Conservation (phyloP, 2,113 vertebrate genomes). For the Aldabrachelys gigantea region DNA sequence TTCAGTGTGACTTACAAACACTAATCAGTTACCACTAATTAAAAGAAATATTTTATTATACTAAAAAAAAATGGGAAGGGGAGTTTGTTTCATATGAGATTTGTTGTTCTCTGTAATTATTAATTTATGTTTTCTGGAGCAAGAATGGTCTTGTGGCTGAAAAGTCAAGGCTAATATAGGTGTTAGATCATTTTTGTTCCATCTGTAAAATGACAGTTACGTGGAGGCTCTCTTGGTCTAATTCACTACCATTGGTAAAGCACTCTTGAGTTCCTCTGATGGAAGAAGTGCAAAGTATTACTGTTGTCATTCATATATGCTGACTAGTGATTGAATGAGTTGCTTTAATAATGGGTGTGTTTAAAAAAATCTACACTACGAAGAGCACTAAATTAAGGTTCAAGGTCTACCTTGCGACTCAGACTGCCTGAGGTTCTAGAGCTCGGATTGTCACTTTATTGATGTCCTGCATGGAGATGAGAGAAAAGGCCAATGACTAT, state of each 20-base stretch:
- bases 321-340: neutral
- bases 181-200: neutral
- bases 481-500: neutral
- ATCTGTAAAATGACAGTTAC: neutral
- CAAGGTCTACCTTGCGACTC: neutral
- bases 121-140: neutral
- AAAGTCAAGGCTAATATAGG: neutral
- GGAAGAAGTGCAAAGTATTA: neutral
- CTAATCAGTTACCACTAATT: neutral
- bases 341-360: constrained; percentile 2
- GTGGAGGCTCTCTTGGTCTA: neutral
- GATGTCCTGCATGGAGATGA: neutral
- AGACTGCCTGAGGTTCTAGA: neutral
- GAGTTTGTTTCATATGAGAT: neutral
- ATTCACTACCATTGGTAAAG: neutral
- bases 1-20: neutral
- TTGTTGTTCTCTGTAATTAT: neutral
- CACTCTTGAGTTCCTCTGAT: neutral
- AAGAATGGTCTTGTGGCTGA: neutral
- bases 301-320: neutral
- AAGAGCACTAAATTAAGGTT: neutral
- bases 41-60: neutral
- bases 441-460: neutral
- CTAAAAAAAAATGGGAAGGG: neutral
- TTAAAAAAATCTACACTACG: neutral